Conservation (phyloP, 2,113 vertebrate species). For the Gopherus flavomarginatus region DNA sequence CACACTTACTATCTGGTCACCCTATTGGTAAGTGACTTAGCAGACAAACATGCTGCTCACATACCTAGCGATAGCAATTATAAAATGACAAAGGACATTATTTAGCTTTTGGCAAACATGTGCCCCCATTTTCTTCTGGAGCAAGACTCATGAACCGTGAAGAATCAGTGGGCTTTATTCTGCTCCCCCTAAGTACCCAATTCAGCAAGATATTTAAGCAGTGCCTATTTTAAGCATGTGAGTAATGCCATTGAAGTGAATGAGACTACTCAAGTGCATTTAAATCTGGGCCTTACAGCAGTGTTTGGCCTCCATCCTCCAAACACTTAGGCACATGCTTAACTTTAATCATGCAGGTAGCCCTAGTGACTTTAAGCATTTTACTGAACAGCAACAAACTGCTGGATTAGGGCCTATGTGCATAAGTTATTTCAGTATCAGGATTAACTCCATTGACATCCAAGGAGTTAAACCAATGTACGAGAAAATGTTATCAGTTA, state of each 20-base stretch:
- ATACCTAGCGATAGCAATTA: not conserved
- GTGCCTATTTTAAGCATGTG: not conserved
- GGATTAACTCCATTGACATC: not conserved
- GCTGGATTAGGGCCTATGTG: not conserved
- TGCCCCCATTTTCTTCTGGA: not conserved
- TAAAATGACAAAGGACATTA: not conserved
- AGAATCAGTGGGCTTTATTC: not conserved
- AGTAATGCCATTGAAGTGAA: not conserved
- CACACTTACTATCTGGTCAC: too few relatives aligned
- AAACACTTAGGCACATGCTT: not conserved
- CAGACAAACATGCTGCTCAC: not conserved
- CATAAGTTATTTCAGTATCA: not conserved
- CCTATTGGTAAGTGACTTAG: not conserved
- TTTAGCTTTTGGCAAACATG: not conserved
- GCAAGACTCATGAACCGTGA: not conserved
- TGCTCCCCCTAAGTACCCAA: not conserved
- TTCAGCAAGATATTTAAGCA: not conserved
- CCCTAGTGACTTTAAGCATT: not conserved
- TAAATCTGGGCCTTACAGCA: not conserved
- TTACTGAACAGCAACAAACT: not conserved
- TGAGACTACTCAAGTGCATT: not conserved
- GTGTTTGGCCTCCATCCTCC: not conserved
- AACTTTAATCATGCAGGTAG: not conserved
- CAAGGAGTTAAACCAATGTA: not conserved
- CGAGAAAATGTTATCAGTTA: not conserved